Evolutionary conservation across 2,888 invertebrate species (phyloP), one percentile per base, ranked within the genome.

Genomic region (Scrobipalpa atriplicella): DNA sequence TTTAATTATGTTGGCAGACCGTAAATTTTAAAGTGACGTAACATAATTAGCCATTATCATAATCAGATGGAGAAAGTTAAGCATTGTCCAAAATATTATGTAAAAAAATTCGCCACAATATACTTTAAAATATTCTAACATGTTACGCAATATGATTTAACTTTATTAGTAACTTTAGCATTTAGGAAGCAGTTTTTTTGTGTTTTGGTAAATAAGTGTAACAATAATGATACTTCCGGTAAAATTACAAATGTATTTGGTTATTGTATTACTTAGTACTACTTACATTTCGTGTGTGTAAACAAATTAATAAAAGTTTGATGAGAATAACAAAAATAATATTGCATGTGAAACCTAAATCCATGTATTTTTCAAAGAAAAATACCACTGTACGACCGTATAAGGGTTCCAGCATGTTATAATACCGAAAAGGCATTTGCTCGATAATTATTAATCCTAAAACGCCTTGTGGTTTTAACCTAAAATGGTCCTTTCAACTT

Each of bases 401-500:
- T 64, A 68, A 68, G 66, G 66, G 66, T 51, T 21, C 19, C 8
- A 64, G 11, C 65, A 67, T 67, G 2, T 66, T 66, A 63, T 43
- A 52, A 58, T 67, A 29, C 66, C 39, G 38, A 67, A 67, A 68
- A 60, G 65, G 67, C 60, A 73, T 68, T 67, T 66, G 66, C 69
- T 68, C 69, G 54, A 65, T 69, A 74, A 76, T 80, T 78, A 80
- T 79, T 78, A 79, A 51, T 19, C 19, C 51, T 70, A 77, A 70
- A 60, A 69, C 69, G 69, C 70, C 74, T n/a, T 43, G 75, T 71
- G 67, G 69, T 73, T 74, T 81, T 75, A 75, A 73, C 84, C 84
- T 80, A 85, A 86, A 84, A 87, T 78, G 86, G 89, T 70, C 71
- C 72, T 77, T 75, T 71, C 72, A 66, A 68, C 67, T 66, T 67